A percentile compares a stretch with the other conserved stretches of the same genome.
These are phyloP conservation scores for Ammospiza nelsoni DNA, from an alignment of 2,113 vertebrate genomes.

Conservation along the genomic window DNA sequence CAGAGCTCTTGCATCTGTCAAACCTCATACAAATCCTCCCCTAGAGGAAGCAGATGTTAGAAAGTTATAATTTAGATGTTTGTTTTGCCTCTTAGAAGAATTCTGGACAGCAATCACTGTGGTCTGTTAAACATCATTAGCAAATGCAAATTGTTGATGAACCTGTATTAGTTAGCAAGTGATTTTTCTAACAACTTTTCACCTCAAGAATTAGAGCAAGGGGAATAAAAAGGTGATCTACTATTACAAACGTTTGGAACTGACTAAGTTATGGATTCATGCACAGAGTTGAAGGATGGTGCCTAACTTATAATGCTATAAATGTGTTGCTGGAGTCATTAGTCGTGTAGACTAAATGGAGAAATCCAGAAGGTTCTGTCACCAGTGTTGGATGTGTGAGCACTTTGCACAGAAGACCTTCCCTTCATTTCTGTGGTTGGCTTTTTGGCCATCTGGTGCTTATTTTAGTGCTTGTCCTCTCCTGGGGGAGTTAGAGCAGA, in stretches of 20 bases:
- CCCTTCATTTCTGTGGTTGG: not conserved
- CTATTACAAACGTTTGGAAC: not conserved
- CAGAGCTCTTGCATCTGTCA: conserved; percentile 72
- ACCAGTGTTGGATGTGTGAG: not conserved
- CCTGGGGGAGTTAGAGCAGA: not conserved
- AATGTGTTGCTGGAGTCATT: not conserved
- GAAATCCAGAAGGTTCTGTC: not conserved
- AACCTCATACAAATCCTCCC: conserved; percentile 64
- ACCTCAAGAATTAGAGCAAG: conserved; percentile 9
- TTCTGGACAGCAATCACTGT: conserved; percentile 66
- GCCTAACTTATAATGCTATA: not conserved
- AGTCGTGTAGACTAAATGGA: not conserved
- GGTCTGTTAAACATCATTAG: conserved; percentile 63
- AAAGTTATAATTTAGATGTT: conserved; percentile 76
- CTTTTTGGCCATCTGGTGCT: not conserved
- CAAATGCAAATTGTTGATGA: conserved; percentile 61
- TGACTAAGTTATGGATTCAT: not conserved
- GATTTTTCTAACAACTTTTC: conserved; percentile 25
- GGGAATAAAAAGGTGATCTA: not conserved
- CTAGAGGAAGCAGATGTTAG: conserved; percentile 77
- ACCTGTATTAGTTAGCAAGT: conserved; percentile 27
- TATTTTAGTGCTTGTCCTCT: not conserved
- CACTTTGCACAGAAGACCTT: not conserved
- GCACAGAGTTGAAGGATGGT: not conserved
- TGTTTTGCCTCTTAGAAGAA: conserved; percentile 68